Evolutionary conservation across 2,888 invertebrate species (phyloP).

Genomic region (Maniola hyperantus): DNA sequence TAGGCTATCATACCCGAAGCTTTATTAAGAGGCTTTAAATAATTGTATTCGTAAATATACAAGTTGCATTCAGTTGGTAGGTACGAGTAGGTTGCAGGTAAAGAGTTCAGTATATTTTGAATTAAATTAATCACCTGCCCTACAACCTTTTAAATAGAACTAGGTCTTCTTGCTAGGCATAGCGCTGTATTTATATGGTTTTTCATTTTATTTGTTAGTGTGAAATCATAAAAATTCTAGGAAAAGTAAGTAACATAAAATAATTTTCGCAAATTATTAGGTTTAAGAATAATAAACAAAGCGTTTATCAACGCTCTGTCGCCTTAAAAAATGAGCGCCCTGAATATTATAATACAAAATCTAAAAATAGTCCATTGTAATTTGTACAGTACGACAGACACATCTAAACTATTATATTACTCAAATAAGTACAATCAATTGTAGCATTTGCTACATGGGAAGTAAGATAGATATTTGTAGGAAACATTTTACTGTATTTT

Average conservation of each 20-base stretch:
- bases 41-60: too few species aligned
- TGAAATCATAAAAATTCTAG: not conserved
- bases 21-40: too few species aligned
- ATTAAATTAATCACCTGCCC: too few species aligned
- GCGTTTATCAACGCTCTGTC: slow-evolving; percentile 40
- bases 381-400: not conserved
- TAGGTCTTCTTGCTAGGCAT: too few species aligned
- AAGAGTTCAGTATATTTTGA: too few species aligned
- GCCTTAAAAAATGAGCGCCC: slow-evolving; percentile 42
- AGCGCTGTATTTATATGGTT: too few species aligned
- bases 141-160: too few species aligned
- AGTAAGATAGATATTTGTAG: not conserved
- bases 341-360: slow-evolving; percentile 12
- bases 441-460: not conserved
- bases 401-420: not conserved
- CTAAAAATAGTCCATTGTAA: slow-evolving; percentile 7
- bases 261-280: slow-evolving; percentile 15
- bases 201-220: too few species aligned
- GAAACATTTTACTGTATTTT: not conserved
- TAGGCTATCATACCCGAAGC: too few species aligned
- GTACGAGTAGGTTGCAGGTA: too few species aligned
- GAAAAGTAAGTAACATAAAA: slow-evolving; percentile 3
- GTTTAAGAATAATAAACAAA: slow-evolving; percentile 17
- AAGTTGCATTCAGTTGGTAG: too few species aligned
- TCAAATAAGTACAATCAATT: not conserved